A percentile compares a stretch with the other conserved stretches of the same genome.
Evolutionary conservation across 1,140 invertebrate genomes (phyloP).

Genomic region (Hycleus cichorii): DNA sequence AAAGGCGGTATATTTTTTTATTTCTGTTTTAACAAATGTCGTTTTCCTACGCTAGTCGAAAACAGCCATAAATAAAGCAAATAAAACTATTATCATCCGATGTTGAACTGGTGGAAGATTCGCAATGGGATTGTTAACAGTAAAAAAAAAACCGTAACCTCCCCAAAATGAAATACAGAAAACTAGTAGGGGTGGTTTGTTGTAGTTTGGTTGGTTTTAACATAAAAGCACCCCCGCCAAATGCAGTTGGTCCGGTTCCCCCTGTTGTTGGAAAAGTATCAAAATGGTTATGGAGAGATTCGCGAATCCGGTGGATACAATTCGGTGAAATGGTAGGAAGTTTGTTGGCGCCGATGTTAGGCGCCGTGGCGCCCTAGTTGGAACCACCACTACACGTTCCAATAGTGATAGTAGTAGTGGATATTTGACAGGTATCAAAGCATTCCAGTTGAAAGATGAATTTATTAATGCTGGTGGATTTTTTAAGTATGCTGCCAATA

Average conservation of each 20-base stretch:
- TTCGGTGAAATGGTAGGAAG: constrained; percentile 15
- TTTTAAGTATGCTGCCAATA: not conserved
- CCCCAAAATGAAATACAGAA: not conserved
- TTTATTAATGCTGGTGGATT: not conserved
- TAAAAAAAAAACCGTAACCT: too few species aligned
- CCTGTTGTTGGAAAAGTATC: not conserved
- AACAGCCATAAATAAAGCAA: constrained; percentile 38
- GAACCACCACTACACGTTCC: constrained; percentile 1
- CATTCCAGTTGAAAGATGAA: not conserved
- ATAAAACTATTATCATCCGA: constrained; percentile 34
- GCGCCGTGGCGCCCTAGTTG: constrained; percentile 16
- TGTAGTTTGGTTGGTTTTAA: not conserved
- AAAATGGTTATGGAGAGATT: not conserved
- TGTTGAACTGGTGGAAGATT: constrained; percentile 6
- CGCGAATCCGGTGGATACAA: constrained; percentile 4
- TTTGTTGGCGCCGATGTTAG: constrained; percentile 17
- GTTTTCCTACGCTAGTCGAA: constrained; percentile 31
- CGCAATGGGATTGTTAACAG: not conserved
- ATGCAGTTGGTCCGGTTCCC: constrained; percentile 8
- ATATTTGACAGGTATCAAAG: constrained; percentile 6
- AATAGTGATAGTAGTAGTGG: not conserved
- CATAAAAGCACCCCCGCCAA: not conserved
- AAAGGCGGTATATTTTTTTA: constrained; percentile 12
- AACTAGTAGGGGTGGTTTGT: not conserved
- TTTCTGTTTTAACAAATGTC: constrained; percentile 37